These are phyloP conservation scores for Ambastaia sidthimunki DNA, from an alignment of 2,797 vertebrate species.

Conservation along the genomic window DNA sequence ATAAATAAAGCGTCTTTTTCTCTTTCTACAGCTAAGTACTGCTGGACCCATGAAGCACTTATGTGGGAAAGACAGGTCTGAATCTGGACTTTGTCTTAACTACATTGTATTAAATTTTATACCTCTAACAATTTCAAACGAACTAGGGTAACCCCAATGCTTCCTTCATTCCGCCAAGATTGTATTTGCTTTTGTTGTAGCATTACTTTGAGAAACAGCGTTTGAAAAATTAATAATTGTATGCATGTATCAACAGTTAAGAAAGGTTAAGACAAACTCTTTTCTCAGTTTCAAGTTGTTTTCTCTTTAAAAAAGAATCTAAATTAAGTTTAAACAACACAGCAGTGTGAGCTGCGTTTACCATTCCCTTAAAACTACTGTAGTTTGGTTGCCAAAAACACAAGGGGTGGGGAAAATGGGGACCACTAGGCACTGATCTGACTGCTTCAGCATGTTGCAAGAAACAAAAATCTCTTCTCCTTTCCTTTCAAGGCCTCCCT, in stretches of 20 bases:
- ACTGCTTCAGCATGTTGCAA: slow-evolving; percentile 49
- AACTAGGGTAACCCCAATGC: too few species aligned
- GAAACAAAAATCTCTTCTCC: slow-evolving; percentile 9
- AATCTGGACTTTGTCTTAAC: too few species aligned
- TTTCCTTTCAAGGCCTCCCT: slow-evolving; percentile 2
- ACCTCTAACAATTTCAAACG: too few species aligned
- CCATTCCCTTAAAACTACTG: slow-evolving; percentile 24
- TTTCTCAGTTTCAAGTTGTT: background rate
- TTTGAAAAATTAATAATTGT: background rate
- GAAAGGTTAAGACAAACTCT: background rate
- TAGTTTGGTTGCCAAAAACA: slow-evolving; percentile 33
- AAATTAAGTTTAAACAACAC: slow-evolving; percentile 39
- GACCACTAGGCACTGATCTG: slow-evolving; percentile 32
- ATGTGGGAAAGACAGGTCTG: too few species aligned
- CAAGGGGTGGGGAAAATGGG: background rate
- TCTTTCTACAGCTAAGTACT: too few species aligned
- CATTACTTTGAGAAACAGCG: background rate
- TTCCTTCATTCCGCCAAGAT: too few species aligned
- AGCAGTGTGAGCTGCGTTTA: slow-evolving; percentile 35
- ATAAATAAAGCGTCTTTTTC: too few species aligned
- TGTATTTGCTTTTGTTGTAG: background rate
- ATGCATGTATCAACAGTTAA: background rate
- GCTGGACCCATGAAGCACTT: too few species aligned
- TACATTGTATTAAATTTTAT: too few species aligned
- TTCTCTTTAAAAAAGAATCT: background rate